A percentile compares a stretch with the other conserved stretches of the same genome.
These are phyloP conservation scores for Formicarius rufipectus DNA, from an alignment of 2,113 vertebrate species.

Conservation along the genomic window DNA sequence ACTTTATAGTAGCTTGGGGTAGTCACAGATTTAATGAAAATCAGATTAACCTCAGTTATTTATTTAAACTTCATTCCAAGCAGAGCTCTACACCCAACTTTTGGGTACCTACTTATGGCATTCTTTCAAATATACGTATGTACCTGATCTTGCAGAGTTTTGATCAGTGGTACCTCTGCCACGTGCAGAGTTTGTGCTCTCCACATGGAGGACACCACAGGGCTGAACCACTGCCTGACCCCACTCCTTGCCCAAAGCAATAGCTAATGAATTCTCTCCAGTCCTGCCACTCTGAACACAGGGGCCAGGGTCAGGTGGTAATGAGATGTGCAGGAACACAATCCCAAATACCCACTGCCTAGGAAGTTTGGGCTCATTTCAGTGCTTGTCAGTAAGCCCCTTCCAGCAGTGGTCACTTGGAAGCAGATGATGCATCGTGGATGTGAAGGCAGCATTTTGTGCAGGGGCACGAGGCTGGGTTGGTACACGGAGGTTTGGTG, in stretches of 20 bases:
- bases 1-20: not conserved
- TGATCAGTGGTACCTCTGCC: not conserved
- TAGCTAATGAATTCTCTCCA: not conserved
- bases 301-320: not conserved
- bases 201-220: not conserved
- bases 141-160: not conserved
- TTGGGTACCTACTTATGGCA: not conserved
- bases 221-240: not conserved
- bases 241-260: not conserved
- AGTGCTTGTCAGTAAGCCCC: not conserved
- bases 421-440: not conserved
- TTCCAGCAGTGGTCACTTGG: not conserved
- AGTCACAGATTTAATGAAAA: slow-evolving; percentile 15
- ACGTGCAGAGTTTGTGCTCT: not conserved
- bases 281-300: not conserved
- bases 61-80: not conserved
- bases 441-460: not conserved
- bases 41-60: slow-evolving; percentile 32
- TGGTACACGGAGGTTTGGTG: not conserved
- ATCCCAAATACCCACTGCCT: not conserved
- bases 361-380: not conserved
- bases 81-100: slow-evolving; percentile 3
- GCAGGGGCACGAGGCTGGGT: not conserved
- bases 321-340: not conserved
- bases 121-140: not conserved